phyloP scores from a whole-genome alignment of 2,797 vertebrate species.

The Molossus molossus region DNA sequence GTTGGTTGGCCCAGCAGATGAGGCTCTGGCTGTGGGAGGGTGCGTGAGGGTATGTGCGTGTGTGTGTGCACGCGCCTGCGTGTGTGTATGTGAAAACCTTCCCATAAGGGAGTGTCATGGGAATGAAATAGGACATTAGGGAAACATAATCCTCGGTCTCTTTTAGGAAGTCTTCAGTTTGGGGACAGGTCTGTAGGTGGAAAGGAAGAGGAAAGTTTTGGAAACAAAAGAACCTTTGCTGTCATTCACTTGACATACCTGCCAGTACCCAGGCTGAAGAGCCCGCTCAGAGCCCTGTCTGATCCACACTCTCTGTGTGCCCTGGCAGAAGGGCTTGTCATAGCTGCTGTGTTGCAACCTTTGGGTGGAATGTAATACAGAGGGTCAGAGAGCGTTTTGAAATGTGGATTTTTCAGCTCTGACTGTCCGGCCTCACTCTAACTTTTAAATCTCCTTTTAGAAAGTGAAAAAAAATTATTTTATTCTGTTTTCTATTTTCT shows the following conservation, averaged over 20 bases:
- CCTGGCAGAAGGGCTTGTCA: neutral
- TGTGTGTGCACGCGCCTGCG: neutral
- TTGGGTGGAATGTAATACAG: neutral
- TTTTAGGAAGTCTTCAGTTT: neutral
- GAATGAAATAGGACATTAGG: neutral
- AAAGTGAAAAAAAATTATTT: neutral
- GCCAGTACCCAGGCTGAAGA: neutral
- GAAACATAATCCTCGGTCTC: neutral
- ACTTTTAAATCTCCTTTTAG: slow-evolving; percentile 18
- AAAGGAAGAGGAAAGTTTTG: neutral
- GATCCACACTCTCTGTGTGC: fast-evolving
- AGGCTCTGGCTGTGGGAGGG: neutral
- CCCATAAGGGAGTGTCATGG: neutral
- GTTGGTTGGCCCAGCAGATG: neutral
- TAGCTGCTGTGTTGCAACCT: slow-evolving; percentile 19
- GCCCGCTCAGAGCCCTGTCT: neutral
- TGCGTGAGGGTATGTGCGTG: neutral
- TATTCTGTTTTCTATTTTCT: neutral
- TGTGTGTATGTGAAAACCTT: neutral
- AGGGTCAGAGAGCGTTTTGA: slow-evolving; percentile 28
- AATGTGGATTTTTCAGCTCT: slow-evolving; percentile 31
- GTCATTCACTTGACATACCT: neutral
- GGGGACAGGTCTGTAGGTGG: neutral
- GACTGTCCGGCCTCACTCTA: neutral
- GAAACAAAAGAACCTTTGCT: neutral